Base-by-base conservation (phyloP, 2,888 invertebrate species). In the Danaus chrysippus region DNA sequence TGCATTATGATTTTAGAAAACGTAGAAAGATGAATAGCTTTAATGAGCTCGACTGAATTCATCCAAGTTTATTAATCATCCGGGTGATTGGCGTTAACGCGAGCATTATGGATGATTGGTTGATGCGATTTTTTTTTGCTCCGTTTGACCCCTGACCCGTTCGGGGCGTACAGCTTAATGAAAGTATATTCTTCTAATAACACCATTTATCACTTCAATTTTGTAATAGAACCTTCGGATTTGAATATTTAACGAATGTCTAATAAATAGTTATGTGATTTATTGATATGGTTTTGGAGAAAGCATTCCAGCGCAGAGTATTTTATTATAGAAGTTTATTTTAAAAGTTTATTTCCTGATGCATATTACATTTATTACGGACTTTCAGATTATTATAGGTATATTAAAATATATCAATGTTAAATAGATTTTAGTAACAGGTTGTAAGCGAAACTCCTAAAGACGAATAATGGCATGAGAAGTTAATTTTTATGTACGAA, bases 11-110 rank as follows among this genome's bases (percentile, higher is more conserved):
- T 58, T 52, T 53, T 41, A 52, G 58, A 58, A 52, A 58, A n/a
- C 41, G 41, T 49, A 49, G 49, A 49, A 12, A 49, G 43, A 62
- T 49, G 42, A 43, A 52, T 55, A 42, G 43, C 42, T 63, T 59
- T 70, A 72, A 72, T 70, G 70, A 70, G 68, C 68, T 61, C 65
- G 61, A 64, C 65, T 64, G 65, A 64, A 67, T 66, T 17, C 66
- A 65, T 71, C 62, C 65, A 61, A 56, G 61, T 63, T 56, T 78
- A 83, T 84, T 78, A 84, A 84, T 84, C 83, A 83, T 77, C 60
- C 62, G 62, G 62, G 68, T 82, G 83, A 84, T 82, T 82, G 80
- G 76, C 81, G 76, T 77, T 75, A 73, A 74, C 74, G 68, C 76
- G 77, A 72, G 74, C 76, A 75, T 79, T 81, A 77, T 77, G 75